Evolutionary conservation across 2,888 invertebrate species (phyloP).

Genomic region (Hemithea aestivaria): DNA sequence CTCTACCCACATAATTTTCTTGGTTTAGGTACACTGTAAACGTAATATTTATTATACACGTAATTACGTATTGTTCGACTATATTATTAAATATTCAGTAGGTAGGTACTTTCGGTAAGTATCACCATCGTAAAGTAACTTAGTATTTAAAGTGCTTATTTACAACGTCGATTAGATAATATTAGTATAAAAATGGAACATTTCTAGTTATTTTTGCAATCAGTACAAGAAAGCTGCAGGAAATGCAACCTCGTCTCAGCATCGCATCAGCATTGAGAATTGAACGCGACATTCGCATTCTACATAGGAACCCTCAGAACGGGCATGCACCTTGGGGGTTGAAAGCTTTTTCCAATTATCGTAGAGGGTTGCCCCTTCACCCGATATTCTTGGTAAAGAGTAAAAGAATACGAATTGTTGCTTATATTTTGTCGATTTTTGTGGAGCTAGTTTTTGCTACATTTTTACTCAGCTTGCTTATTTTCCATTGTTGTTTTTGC

Average conservation of each 20-base stretch:
- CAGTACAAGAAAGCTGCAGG: constrained; percentile 53
- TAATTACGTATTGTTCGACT: too few relatives aligned
- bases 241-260: constrained; percentile 56
- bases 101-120: too few relatives aligned
- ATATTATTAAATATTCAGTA: too few relatives aligned
- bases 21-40: too few relatives aligned
- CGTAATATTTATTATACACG: too few relatives aligned
- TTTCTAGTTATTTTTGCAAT: constrained; percentile 34
- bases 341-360: constrained; percentile 54
- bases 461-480: neutral
- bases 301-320: constrained; percentile 35
- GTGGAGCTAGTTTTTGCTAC: constrained; percentile 8
- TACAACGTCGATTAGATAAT: too few relatives aligned
- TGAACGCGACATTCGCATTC: constrained; percentile 52
- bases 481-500: constrained; percentile 16
- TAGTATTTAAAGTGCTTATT: too few relatives aligned
- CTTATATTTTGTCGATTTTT: constrained; percentile 15
- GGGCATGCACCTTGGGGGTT: constrained; percentile 36
- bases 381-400: constrained; percentile 20
- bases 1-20: too few relatives aligned
- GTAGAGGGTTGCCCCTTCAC: constrained; percentile 22
- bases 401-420: constrained; percentile 21
- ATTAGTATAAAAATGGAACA: too few relatives aligned
- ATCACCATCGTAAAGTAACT: too few relatives aligned
- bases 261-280: constrained; percentile 34